These are phyloP conservation scores for Nycteola revayana DNA, from an alignment of 2,888 invertebrate species.

Conservation along the genomic window DNA sequence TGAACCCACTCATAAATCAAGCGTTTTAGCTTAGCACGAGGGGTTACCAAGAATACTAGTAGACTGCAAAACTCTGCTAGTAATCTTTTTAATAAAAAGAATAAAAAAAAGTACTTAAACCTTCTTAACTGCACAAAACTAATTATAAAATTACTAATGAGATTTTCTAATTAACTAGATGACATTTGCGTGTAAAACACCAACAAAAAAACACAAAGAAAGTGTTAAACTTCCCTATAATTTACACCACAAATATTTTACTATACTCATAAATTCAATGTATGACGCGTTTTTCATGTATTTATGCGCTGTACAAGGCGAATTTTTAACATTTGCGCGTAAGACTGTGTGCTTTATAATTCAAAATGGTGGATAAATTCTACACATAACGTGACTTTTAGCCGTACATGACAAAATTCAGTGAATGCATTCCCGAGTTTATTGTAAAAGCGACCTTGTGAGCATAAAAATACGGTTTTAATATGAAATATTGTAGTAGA, in stretches of 20 bases:
- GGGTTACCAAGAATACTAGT: too few species aligned
- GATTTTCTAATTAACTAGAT: not conserved
- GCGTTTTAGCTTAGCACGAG: too few species aligned
- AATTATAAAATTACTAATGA: too few species aligned
- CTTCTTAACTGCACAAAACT: too few species aligned
- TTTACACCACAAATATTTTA: conserved; percentile 19
- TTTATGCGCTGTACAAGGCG: conserved; percentile 26
- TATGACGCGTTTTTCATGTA: conserved; percentile 23
- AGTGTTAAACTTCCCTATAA: conserved; percentile 9
- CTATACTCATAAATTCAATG: conserved; percentile 26
- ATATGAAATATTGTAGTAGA: conserved; percentile 6
- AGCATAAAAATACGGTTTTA: conserved; percentile 14
- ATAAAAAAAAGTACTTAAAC: too few species aligned
- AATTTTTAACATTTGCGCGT: conserved; percentile 33
- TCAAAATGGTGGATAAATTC: conserved; percentile 32
- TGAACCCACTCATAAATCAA: too few species aligned
- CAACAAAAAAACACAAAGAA: conserved; percentile 20
- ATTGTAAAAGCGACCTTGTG: conserved; percentile 25
- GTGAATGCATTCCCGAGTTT: conserved; percentile 21
- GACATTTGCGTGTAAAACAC: too few species aligned
- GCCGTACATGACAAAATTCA: conserved; percentile 28
- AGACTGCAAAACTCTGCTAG: too few species aligned
- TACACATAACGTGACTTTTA: conserved; percentile 25
- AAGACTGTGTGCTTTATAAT: conserved; percentile 22
- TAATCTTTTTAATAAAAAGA: too few species aligned